phyloP scores from a whole-genome alignment of 2,888 invertebrate genomes.

The Trachelus tabidus region DNA sequence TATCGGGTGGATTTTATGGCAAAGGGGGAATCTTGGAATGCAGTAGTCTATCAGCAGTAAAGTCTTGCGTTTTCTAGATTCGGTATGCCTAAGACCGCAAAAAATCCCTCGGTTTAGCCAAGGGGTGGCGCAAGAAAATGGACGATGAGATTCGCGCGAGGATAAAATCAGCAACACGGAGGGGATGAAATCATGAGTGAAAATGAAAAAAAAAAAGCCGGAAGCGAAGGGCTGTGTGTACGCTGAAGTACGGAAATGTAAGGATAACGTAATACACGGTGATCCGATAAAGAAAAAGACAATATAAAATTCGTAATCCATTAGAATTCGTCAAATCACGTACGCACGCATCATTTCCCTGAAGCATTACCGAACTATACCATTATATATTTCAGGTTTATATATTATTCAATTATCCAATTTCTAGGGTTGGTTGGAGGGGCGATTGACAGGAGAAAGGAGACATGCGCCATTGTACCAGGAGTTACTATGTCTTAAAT shows the following conservation, averaged over 20 bases:
- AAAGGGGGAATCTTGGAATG: conserved; percentile 46
- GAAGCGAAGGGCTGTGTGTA: neutral
- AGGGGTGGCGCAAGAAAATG: neutral
- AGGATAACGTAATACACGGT: neutral
- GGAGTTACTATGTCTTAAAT: conserved; percentile 6
- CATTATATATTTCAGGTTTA: conserved; percentile 18
- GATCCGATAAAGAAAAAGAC: conserved; percentile 11
- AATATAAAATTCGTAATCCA: conserved; percentile 38
- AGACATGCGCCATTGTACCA: neutral
- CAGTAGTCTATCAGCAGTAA: conserved; percentile 48
- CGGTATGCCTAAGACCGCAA: conserved; percentile 18
- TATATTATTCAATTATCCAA: conserved; percentile 37
- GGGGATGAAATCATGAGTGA: neutral
- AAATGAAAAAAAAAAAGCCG: neutral
- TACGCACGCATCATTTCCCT: conserved; percentile 16
- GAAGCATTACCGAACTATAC: neutral
- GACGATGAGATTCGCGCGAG: neutral
- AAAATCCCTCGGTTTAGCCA: neutral
- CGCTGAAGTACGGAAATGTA: neutral
- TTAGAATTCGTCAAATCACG: conserved; percentile 29
- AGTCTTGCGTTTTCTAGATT: conserved; percentile 38
- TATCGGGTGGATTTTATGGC: conserved; percentile 34
- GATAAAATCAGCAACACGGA: neutral
- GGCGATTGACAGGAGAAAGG: neutral
- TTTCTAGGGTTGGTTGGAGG: conserved; percentile 23